Percentiles rank a stretch among this genome's conserved stretches.
Evolutionary conservation across 2,888 invertebrate species (phyloP).

Genomic region (Mesoligia furuncula): DNA sequence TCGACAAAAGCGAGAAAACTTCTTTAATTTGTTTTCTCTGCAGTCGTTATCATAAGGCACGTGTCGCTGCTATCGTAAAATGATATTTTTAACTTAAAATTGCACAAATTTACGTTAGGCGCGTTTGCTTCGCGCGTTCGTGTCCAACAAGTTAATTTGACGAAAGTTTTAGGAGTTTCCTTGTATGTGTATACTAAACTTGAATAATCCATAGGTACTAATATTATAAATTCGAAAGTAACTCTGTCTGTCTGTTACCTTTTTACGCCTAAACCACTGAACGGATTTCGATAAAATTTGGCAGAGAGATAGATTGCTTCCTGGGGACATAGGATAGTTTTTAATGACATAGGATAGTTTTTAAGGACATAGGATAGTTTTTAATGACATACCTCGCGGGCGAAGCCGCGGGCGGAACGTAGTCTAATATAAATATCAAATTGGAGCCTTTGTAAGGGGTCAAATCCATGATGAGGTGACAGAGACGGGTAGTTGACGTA

Average conservation of each 20-base stretch:
- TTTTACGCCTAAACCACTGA: no score
- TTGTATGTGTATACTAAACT: not conserved
- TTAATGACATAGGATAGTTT: no score
- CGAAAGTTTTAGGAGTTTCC: conserved; percentile 5
- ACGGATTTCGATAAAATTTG: no score
- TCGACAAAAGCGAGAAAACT: not conserved
- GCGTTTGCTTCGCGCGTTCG: not conserved
- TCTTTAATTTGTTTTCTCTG: not conserved
- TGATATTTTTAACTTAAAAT: not conserved
- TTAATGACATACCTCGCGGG: no score
- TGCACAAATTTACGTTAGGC: not conserved
- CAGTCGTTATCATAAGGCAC: not conserved
- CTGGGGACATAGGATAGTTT: no score
- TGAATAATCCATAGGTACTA: conserved; percentile 6
- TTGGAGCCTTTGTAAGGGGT: not conserved
- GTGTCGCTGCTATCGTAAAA: not conserved
- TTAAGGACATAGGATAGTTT: no score
- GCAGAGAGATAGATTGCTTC: no score
- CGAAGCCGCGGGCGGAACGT: no score
- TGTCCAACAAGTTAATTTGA: not conserved
- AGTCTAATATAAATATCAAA: not conserved
- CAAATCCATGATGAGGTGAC: not conserved
- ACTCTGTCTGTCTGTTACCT: no score
- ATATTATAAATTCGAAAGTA: no score
- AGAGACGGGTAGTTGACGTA: not conserved